Evolutionary conservation across 1,140 invertebrate species (phyloP).

Genomic region (Holotrichia oblita): DNA sequence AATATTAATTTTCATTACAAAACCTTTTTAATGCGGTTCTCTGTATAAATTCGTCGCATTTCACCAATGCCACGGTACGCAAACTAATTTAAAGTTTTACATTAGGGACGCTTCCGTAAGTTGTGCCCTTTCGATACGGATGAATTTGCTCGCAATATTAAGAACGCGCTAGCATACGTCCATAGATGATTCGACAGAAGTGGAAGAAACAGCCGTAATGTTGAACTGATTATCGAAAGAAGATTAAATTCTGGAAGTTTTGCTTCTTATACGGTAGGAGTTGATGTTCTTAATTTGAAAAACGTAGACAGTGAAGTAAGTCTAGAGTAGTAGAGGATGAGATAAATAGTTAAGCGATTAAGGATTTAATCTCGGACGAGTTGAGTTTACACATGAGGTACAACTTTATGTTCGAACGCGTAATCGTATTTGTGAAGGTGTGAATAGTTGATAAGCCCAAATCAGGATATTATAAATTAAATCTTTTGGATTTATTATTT

Average conservation of each 20-base stretch:
- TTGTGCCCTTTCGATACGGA: background rate
- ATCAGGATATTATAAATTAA: no score
- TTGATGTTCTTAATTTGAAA: background rate
- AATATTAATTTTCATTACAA: no score
- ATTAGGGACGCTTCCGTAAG: background rate
- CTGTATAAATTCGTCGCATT: background rate
- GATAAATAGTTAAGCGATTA: background rate
- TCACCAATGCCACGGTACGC: background rate
- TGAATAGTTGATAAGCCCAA: no score
- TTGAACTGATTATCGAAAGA: background rate
- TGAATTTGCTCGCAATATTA: background rate
- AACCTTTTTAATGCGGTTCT: no score
- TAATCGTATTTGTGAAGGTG: no score
- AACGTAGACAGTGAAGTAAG: background rate
- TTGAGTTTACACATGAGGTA: no score
- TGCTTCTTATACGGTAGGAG: background rate
- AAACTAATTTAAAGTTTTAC: constrained; percentile 14
- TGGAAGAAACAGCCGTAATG: background rate
- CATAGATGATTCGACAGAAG: background rate
- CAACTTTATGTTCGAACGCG: no score
- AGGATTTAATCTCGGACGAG: background rate
- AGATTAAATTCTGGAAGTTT: constrained; percentile 1
- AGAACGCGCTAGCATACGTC: background rate
- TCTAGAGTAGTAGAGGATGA: background rate
- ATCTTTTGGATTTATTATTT: no score